phyloP scores from a whole-genome alignment of 2,113 vertebrate genomes.

The Epinephelus lanceolatus region DNA sequence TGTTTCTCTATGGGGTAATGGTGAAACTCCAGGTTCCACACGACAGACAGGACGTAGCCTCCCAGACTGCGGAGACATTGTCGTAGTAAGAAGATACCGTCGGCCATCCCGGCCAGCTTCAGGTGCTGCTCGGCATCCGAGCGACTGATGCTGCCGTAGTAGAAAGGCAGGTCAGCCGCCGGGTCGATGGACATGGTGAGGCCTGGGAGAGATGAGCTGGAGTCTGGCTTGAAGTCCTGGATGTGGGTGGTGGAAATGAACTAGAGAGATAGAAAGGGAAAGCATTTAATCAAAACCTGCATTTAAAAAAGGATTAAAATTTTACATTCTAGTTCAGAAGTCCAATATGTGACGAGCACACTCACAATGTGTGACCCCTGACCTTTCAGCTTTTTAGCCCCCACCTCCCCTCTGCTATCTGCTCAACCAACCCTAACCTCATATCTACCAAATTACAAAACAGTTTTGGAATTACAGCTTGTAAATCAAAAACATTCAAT shows the following conservation, averaged over 20 bases:
- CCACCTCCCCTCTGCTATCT: not conserved
- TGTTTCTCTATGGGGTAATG: conserved; percentile 96
- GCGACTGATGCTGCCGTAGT: conserved; percentile 95
- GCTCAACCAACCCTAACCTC: not conserved
- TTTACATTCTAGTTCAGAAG: not conserved
- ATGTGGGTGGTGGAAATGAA: conserved; percentile 11
- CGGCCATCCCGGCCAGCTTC: conserved; percentile 93
- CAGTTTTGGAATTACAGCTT: not conserved
- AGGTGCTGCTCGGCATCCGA: conserved; percentile 92
- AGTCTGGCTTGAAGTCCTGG: conserved; percentile 15
- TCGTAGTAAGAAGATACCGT: conserved; percentile 94
- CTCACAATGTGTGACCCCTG: conserved; percentile 33
- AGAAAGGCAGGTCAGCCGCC: conserved; percentile 93
- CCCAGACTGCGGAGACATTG: conserved; percentile 95
- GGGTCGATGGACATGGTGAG: conserved; percentile 89
- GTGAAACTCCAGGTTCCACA: conserved; percentile 89
- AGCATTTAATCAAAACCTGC: not conserved
- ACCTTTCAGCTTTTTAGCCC: not conserved
- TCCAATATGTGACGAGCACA: not conserved
- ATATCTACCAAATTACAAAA: conserved; percentile 6
- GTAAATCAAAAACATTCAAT: not conserved
- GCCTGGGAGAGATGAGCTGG: not conserved
- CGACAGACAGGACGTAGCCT: conserved; percentile 94
- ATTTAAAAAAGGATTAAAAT: not conserved
- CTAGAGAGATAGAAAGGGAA: conserved; percentile 17